Evolutionary conservation across 2,888 invertebrate species (phyloP), one percentile per base, ranked within the genome.

Genomic region (Trypoxylon attenuatum): DNA sequence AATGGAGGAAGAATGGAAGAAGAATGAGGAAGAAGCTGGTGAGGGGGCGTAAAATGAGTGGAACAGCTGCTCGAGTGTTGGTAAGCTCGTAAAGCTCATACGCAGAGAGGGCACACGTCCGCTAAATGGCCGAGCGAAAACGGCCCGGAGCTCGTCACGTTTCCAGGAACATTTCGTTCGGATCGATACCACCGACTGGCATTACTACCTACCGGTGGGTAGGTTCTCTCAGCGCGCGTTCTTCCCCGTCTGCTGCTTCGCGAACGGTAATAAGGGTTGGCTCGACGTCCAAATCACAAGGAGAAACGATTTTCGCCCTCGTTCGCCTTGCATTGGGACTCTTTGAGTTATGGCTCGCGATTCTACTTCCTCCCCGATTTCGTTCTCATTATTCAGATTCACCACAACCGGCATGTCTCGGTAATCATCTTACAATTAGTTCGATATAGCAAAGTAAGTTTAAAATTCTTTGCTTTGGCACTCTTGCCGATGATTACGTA

Each of bases 161-260:
- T 81, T 75, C 78, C 73, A 77, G 68, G 73, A 81, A 78, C 79
- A 77, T 71, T 74, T 78, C 58, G 69, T 70, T 73, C 56, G 80
- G 83, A 82, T 83, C 83, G 83, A 83, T 82, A 77, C 66, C 61
- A 72, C 69, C 76, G n/a, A n/a, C n/a, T 79, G 73, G 72, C 71
- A 71, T 81, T 74, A 72, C 73, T 71, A 72, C 58, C 53, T 10
- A 33, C n/a, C n/a, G 61, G 69, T 54, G 65, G 71, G 78, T 74
- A 77, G 76, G 66, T 1, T 8, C 5, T n/a, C 69, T 60, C 59
- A 58, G 51, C 64, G 33, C 66, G 47, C 43, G 51, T 53, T 65
- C 51, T 49, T 46, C 42, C 49, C 50, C 58, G 52, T 46, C 49
- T 41, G 45, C 58, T 21, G 53, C 47, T 33, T 47, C 46, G 33